Percentiles rank a stretch among this genome's conserved stretches.
phyloP scores from a whole-genome alignment of 2,797 vertebrate genomes.

The Hybognathus amarus region DNA sequence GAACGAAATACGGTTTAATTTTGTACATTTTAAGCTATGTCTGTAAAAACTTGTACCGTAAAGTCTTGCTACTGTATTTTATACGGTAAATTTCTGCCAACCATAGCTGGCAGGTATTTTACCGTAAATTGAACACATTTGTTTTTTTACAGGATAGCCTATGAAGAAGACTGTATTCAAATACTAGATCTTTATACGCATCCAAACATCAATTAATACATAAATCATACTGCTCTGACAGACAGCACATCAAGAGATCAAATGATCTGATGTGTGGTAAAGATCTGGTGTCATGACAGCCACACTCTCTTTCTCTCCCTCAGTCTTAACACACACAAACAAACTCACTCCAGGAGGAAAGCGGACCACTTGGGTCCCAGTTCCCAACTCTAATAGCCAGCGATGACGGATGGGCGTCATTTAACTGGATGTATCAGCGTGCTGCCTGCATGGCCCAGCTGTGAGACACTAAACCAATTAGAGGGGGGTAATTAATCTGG shows the following conservation, averaged over 20 bases:
- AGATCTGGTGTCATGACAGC: constrained; percentile 25
- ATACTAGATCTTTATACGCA: not conserved
- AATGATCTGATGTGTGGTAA: constrained; percentile 75
- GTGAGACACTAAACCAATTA: constrained; percentile 90
- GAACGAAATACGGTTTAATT: too few relatives aligned
- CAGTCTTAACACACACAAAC: constrained; percentile 33
- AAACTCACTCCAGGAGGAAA: constrained; percentile 73
- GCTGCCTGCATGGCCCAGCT: constrained; percentile 86
- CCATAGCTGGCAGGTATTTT: too few relatives aligned
- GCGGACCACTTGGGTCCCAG: constrained; percentile 83
- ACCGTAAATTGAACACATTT: too few relatives aligned
- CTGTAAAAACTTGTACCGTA: too few relatives aligned
- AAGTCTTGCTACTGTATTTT: too few relatives aligned
- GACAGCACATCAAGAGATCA: constrained; percentile 69
- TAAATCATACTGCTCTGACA: constrained; percentile 41
- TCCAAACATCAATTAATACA: constrained; percentile 33
- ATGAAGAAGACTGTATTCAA: not conserved
- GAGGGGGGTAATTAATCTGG: constrained; percentile 91
- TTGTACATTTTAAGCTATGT: too few relatives aligned
- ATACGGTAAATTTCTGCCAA: too few relatives aligned
- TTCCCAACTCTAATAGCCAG: constrained; percentile 81
- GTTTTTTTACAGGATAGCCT: too few relatives aligned
- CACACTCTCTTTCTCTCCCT: not conserved
- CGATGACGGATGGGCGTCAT: constrained; percentile 89
- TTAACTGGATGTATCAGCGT: constrained; percentile 88